Evolutionary conservation across 2,113 vertebrate species (phyloP).

Genomic region (Myotis yumanensis): DNA sequence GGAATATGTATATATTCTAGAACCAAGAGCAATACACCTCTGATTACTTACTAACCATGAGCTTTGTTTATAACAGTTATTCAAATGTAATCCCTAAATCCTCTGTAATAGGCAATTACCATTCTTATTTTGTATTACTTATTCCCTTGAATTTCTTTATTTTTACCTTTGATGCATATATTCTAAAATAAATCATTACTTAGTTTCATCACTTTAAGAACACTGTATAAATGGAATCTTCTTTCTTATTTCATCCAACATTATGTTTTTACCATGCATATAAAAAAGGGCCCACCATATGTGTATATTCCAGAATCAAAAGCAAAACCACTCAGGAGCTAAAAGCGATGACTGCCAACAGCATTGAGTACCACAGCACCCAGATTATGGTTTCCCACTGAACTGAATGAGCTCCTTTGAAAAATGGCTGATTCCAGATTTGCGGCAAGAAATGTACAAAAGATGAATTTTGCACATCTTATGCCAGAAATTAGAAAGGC

Average conservation of each 20-base stretch:
- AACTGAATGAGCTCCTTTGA: not conserved
- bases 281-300: not conserved
- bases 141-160: not conserved
- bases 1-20: not conserved
- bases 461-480: not conserved
- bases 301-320: not conserved
- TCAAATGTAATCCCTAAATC: not conserved
- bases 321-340: not conserved
- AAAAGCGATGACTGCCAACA: not conserved
- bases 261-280: not conserved
- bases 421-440: not conserved
- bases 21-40: not conserved
- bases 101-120: not conserved
- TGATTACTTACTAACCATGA: not conserved
- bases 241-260: not conserved
- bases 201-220: constrained; percentile 25
- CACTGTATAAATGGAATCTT: not conserved
- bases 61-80: not conserved
- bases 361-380: not conserved
- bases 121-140: not conserved
- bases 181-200: constrained; percentile 10
- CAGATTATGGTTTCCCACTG: not conserved
- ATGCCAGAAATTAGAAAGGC: not conserved
- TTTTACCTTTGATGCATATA: not conserved
- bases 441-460: not conserved